Conservation (phyloP, 2,113 vertebrate species). For the Camarhynchus parvulus region DNA sequence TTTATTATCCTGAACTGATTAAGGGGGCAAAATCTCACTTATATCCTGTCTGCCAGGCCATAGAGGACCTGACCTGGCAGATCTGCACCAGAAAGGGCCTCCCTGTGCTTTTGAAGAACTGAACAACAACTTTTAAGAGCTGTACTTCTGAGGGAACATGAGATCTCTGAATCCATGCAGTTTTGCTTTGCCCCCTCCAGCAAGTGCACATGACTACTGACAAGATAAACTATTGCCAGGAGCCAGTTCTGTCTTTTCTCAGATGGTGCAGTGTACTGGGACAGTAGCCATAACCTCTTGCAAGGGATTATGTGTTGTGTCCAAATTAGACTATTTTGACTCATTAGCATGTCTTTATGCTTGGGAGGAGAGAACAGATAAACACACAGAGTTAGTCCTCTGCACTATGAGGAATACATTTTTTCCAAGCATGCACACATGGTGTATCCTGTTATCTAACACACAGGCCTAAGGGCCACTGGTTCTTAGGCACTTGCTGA, state of each 20-base stretch:
- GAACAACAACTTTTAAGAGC: not conserved
- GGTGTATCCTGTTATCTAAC: not conserved
- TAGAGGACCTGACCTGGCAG: not conserved
- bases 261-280: not conserved
- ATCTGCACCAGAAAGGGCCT: not conserved
- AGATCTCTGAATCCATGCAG: not conserved
- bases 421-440: not conserved
- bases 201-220: accelerated
- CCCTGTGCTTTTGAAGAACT: not conserved
- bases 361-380: not conserved
- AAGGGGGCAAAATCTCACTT: not conserved
- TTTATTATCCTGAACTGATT: not conserved
- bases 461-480: not conserved
- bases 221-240: not conserved
- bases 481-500: not conserved
- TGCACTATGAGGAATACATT: not conserved
- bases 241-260: not conserved
- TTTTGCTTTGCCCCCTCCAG: not conserved
- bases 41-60: not conserved
- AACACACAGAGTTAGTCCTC: not conserved
- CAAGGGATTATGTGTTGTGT: not conserved
- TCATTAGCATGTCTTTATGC: not conserved
- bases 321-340: not conserved
- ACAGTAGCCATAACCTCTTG: not conserved
- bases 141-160: not conserved